phyloP scores from a whole-genome alignment of 2,888 invertebrate species.

The Theretra japonica region DNA sequence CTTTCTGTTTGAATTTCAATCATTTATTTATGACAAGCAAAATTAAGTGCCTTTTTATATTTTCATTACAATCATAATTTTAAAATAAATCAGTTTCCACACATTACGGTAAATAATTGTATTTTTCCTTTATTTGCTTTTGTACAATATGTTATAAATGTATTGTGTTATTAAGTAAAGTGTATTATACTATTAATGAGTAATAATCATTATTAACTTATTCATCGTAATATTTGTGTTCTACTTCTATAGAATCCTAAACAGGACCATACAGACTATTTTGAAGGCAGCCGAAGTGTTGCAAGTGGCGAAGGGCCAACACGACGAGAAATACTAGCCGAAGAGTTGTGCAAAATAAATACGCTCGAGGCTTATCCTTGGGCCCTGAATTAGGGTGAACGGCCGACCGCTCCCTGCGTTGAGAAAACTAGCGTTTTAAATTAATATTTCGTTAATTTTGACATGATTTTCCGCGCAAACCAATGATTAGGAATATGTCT shows the following conservation, averaged over 20 bases:
- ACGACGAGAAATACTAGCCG: constrained; percentile 38
- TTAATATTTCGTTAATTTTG: background rate
- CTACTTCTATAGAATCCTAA: background rate
- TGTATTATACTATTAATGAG: too few species aligned
- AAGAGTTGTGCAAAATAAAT: constrained; percentile 53
- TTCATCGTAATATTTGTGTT: too few species aligned
- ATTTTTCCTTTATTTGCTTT: too few species aligned
- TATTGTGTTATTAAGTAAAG: too few species aligned
- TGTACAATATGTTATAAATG: too few species aligned
- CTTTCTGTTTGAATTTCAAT: too few species aligned
- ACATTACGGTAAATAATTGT: too few species aligned
- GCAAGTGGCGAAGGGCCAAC: constrained; percentile 55
- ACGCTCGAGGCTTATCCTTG: constrained; percentile 53
- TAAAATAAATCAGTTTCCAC: too few species aligned
- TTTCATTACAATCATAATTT: too few species aligned
- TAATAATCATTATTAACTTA: too few species aligned
- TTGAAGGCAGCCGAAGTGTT: constrained; percentile 50
- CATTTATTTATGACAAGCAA: too few species aligned
- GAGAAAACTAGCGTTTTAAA: constrained; percentile 14
- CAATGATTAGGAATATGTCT: background rate
- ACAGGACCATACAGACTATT: constrained; percentile 37
- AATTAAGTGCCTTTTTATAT: too few species aligned
- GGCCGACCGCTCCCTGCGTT: constrained; percentile 43
- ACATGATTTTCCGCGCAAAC: background rate
- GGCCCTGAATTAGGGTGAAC: constrained; percentile 58